These are phyloP conservation scores for Balearica regulorum DNA, from an alignment of 2,797 vertebrate genomes.

Conservation along the genomic window DNA sequence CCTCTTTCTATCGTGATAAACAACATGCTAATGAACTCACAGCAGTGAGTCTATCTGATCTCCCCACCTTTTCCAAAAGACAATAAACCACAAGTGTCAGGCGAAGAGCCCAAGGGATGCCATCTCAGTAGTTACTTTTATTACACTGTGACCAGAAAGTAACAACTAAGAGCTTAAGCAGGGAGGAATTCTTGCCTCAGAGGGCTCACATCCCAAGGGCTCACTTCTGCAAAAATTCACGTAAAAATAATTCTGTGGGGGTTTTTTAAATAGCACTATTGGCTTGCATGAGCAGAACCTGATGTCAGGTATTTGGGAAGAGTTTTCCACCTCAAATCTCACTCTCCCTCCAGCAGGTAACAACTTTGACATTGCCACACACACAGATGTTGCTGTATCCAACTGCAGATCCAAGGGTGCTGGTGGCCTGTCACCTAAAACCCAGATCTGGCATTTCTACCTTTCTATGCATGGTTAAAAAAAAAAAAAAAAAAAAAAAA, in stretches of 20 bases:
- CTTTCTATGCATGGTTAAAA: neutral
- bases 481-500: no score
- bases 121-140: neutral
- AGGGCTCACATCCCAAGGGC: neutral
- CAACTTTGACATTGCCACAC: neutral
- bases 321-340: neutral
- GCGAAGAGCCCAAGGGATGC: neutral
- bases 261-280: neutral
- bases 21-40: neutral
- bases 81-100: neutral
- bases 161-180: neutral
- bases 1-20: neutral
- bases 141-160: neutral
- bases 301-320: neutral
- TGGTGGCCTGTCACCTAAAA: neutral
- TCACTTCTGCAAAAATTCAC: neutral
- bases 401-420: neutral
- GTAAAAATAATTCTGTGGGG: neutral
- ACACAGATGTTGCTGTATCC: neutral
- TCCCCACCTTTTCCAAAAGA: neutral
- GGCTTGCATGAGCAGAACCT: neutral
- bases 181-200: neutral
- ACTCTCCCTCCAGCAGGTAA: neutral
- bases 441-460: neutral
- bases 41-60: neutral